A percentile compares a stretch with the other conserved stretches of the same genome.
Conservation (phyloP, 1,140 invertebrate genomes). For the Spodoptera litura region DNA sequence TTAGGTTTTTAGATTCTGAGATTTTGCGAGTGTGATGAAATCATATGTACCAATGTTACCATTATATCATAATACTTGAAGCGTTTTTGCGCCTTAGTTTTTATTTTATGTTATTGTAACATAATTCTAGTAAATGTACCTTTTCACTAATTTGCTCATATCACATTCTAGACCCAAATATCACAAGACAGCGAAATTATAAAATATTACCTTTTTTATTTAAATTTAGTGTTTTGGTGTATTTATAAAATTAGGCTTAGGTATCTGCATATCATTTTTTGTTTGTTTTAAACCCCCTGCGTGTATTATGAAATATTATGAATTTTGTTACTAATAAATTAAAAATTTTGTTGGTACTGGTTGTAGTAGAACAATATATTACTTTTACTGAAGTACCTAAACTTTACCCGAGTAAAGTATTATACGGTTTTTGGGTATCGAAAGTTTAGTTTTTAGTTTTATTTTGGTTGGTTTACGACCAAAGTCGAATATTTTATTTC, state of each 20-base stretch:
- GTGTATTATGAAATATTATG: too few relatives aligned
- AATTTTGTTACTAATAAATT: too few relatives aligned
- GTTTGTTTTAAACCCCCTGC: conserved; percentile 23
- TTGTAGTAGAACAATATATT: too few relatives aligned
- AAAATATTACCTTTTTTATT: neutral
- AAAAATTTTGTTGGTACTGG: too few relatives aligned
- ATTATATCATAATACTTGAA: neutral
- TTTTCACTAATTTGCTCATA: conserved; percentile 35
- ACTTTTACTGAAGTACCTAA: too few relatives aligned
- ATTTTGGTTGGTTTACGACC: too few relatives aligned
- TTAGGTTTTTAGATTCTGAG: neutral
- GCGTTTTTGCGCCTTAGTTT: neutral
- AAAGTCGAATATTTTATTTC: too few relatives aligned
- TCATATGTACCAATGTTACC: conserved; percentile 2
- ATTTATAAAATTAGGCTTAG: conserved; percentile 59
- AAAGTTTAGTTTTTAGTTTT: too few relatives aligned
- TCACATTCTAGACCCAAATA: conserved; percentile 18
- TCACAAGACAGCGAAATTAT: conserved; percentile 18
- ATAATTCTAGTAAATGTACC: conserved; percentile 31
- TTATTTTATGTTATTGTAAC: conserved; percentile 1
- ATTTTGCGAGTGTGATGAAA: neutral
- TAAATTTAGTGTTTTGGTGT: conserved; percentile 15
- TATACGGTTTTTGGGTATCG: too few relatives aligned
- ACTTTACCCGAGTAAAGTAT: too few relatives aligned
- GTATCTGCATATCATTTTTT: conserved; percentile 70